Conservation (phyloP, 2,113 vertebrate species). For the Mungos mungo region DNA sequence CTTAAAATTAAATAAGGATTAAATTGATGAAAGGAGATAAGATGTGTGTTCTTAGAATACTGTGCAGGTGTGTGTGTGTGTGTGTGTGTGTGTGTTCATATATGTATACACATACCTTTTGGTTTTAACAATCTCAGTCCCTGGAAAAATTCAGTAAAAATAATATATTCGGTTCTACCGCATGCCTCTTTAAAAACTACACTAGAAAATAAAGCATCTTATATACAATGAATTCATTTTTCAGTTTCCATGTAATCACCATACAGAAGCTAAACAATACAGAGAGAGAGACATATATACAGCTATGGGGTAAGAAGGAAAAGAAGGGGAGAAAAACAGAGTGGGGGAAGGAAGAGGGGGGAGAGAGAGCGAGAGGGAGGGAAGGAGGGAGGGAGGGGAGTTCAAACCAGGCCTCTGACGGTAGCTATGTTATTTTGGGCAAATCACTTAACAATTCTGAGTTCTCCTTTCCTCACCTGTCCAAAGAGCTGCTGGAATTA, state of each 20-base stretch:
- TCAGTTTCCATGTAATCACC: not conserved
- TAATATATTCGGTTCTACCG: not conserved
- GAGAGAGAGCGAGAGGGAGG: no score
- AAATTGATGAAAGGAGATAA: not conserved
- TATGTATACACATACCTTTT: not conserved
- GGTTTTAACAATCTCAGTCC: not conserved
- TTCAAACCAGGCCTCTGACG: not conserved
- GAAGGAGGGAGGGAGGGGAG: not conserved
- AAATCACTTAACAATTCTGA: not conserved
- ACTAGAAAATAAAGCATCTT: not conserved
- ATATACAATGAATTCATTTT: not conserved
- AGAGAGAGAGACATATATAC: not conserved
- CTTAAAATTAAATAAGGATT: not conserved
- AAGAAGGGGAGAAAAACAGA: not conserved
- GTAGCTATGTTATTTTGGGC: not conserved
- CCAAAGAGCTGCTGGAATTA: not conserved
- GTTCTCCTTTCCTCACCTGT: not conserved
- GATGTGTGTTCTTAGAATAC: not conserved
- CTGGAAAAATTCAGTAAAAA: not conserved
- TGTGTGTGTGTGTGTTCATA: no score
- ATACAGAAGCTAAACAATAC: not conserved
- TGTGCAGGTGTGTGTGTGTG: fast-evolving
- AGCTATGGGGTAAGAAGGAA: no score
- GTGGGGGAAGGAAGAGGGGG: no score
- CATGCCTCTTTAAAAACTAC: not conserved